Conservation (phyloP, 2,113 vertebrate species). For the Megaleporinus macrocephalus region DNA sequence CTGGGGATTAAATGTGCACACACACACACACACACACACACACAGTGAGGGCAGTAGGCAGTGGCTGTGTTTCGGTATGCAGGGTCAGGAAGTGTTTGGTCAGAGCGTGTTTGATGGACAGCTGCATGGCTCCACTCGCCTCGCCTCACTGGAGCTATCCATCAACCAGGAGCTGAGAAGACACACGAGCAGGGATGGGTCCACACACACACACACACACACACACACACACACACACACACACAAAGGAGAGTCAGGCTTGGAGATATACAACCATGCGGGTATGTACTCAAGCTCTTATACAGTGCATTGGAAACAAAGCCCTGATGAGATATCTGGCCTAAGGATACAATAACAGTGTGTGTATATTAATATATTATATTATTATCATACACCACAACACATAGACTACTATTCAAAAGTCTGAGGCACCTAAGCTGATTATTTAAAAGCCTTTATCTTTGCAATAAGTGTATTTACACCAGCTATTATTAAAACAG, state of each 20-base stretch:
- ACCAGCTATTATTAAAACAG: too few species aligned
- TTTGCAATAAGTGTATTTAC: too few species aligned
- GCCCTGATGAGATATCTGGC: neutral
- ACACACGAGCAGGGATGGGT: neutral
- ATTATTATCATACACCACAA: too few species aligned
- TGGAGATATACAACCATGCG: neutral
- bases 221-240: neutral
- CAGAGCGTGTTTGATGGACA: constrained; percentile 13
- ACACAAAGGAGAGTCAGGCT: neutral
- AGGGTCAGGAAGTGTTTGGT: constrained; percentile 16
- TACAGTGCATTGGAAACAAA: neutral
- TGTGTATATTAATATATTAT: neutral
- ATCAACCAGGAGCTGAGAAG: constrained; percentile 9
- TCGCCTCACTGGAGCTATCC: constrained; percentile 34
- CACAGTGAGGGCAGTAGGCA: neutral
- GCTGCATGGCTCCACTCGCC: constrained; percentile 1
- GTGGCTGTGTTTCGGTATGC: neutral
- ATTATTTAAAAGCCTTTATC: too few species aligned
- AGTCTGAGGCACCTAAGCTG: too few species aligned
- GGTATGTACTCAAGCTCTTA: neutral
- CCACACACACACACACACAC: constrained; percentile 2
- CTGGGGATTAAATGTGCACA: neutral
- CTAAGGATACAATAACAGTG: neutral
- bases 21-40: constrained; percentile 15
- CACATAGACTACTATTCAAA: too few species aligned